These are phyloP conservation scores for Lepus timidus DNA, from an alignment of 2,113 vertebrate species.

Conservation along the genomic window DNA sequence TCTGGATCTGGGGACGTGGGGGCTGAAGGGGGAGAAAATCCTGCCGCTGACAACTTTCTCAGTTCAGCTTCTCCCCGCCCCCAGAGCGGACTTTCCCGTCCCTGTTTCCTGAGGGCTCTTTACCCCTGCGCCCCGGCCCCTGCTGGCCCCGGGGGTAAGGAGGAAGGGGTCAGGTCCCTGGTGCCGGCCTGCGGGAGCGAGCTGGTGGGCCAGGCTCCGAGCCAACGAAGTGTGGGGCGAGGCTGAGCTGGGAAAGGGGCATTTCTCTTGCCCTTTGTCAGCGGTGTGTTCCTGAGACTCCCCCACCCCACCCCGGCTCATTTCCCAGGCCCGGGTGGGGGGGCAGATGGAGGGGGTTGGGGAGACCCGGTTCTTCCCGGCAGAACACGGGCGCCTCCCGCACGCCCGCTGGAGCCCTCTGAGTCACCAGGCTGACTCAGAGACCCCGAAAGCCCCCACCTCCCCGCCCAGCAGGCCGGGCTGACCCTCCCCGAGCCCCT, in stretches of 20 bases:
- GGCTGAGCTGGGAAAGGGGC: neutral
- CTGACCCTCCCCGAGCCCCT: too few relatives aligned
- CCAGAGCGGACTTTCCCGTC: neutral
- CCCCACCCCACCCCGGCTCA: neutral
- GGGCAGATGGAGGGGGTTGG: neutral
- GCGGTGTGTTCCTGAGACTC: neutral
- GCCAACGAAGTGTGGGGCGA: neutral
- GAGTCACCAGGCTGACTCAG: slow-evolving; percentile 75
- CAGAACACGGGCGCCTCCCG: slow-evolving; percentile 28
- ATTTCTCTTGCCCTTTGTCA: neutral
- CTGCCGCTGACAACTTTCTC: neutral
- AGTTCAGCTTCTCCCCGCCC: neutral
- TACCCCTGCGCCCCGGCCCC: neutral
- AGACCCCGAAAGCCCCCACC: slow-evolving; percentile 68
- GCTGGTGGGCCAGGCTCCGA: neutral
- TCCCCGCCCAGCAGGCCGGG: neutral
- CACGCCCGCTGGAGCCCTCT: neutral
- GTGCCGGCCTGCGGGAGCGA: neutral
- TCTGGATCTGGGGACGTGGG: neutral
- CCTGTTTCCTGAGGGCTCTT: neutral
- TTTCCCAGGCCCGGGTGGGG: slow-evolving; percentile 5
- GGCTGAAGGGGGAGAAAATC: neutral
- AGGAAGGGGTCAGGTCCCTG: neutral
- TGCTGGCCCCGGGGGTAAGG: neutral
- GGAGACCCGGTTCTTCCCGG: neutral